These are phyloP conservation scores for Tetropium fuscum DNA, from an alignment of 2,888 invertebrate species.

Conservation along the genomic window DNA sequence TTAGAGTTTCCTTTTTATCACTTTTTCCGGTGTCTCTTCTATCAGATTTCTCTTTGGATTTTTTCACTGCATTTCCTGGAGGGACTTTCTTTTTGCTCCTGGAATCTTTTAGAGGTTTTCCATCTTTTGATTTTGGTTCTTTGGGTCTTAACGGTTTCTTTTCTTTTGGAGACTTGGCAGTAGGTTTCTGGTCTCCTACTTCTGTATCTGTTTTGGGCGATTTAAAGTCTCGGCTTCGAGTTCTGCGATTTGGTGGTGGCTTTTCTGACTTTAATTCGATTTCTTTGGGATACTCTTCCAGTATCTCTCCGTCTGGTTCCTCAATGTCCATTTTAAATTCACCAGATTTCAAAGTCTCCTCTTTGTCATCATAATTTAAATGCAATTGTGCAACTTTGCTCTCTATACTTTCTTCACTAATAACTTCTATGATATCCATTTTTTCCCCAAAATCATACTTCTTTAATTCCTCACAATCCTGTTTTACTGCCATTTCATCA, in stretches of 20 bases:
- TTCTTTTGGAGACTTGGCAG: constrained; percentile 11
- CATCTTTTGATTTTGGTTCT: constrained; percentile 18
- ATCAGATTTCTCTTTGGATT: constrained; percentile 33
- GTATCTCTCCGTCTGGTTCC: no score
- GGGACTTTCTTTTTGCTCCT: constrained; percentile 1
- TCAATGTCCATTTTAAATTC: neutral
- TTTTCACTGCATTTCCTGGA: constrained; percentile 7
- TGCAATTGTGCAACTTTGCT: constrained; percentile 35
- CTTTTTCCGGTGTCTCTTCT: neutral
- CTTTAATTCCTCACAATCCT: neutral
- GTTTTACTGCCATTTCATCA: neutral
- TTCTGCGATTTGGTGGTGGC: constrained; percentile 17
- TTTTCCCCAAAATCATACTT: constrained; percentile 5
- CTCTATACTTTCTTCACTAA: constrained; percentile 29
- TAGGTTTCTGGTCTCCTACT: neutral
- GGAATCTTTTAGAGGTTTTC: constrained; percentile 21
- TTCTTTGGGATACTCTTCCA: neutral
- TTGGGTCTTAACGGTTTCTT: constrained; percentile 5
- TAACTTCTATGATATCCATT: constrained; percentile 7
- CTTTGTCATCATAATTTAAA: constrained; percentile 20
- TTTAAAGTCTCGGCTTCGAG: constrained; percentile 1
- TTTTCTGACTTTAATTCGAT: neutral
- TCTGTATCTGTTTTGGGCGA: constrained; percentile 2
- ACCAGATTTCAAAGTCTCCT: constrained; percentile 6
- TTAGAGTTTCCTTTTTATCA: constrained; percentile 20